Evolutionary conservation across 1,140 invertebrate genomes (phyloP).

Genomic region (Megalopta genalis): DNA sequence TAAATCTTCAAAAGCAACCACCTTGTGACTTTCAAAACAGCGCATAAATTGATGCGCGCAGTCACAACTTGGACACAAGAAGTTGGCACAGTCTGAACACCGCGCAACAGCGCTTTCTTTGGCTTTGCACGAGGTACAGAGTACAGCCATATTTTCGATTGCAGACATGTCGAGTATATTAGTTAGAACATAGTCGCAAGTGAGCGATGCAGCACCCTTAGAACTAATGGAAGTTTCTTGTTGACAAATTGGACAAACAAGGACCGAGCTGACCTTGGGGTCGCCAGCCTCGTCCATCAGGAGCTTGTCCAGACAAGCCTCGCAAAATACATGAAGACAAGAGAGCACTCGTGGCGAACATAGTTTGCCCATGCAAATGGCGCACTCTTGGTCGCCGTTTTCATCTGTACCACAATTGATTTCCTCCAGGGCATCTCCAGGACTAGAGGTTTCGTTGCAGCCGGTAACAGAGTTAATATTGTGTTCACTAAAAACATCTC

Average conservation of each 20-base stretch:
- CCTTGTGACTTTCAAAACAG: conserved; percentile 95
- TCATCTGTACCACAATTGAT: conserved; percentile 59
- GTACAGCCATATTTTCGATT: conserved; percentile 87
- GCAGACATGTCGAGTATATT: conserved; percentile 92
- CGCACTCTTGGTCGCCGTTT: conserved; percentile 69
- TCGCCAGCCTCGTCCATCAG: conserved; percentile 86
- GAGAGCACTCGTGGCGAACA: conserved; percentile 91
- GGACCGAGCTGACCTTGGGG: conserved; percentile 80
- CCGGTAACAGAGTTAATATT: conserved; percentile 28
- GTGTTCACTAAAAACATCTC: conserved; percentile 51
- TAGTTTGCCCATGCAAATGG: conserved; percentile 85
- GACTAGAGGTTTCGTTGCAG: conserved; percentile 47
- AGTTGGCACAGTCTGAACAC: conserved; percentile 95
- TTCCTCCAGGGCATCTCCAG: conserved; percentile 70
- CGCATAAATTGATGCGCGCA: conserved; percentile 96
- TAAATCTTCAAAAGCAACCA: conserved; percentile 92
- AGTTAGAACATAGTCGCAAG: conserved; percentile 90
- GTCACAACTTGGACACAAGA: conserved; percentile 95
- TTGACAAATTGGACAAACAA: conserved; percentile 89
- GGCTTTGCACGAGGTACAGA: conserved; percentile 93
- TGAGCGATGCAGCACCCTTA: conserved; percentile 87
- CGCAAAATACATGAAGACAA: conserved; percentile 96
- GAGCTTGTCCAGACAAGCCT: conserved; percentile 91
- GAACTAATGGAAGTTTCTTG: conserved; percentile 89
- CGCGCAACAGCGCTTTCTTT: conserved; percentile 94